These are phyloP conservation scores for Monoplex corrugatus DNA, from an alignment of 2,888 invertebrate species.

Conservation along the genomic window DNA sequence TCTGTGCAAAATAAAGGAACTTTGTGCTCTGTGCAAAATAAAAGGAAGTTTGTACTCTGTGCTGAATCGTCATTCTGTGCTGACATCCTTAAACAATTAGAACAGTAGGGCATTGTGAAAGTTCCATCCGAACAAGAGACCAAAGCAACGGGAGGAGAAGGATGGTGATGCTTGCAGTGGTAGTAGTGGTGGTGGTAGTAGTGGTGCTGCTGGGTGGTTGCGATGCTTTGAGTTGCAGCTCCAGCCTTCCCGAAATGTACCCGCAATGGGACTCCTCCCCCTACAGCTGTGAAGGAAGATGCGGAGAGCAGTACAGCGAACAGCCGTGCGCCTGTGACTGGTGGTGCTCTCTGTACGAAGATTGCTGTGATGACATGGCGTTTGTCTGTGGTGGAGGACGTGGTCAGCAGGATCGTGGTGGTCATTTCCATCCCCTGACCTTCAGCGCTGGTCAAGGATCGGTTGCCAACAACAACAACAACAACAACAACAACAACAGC, in stretches of 20 bases:
- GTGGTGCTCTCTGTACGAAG: not conserved
- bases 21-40: too few relatives aligned
- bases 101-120: too few relatives aligned
- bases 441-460: not conserved
- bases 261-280: not conserved
- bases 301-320: not conserved
- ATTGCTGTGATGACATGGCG: conserved; percentile 21
- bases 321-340: conserved; percentile 26
- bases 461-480: not conserved
- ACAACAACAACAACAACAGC: not conserved
- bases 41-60: too few relatives aligned
- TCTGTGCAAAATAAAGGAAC: too few relatives aligned
- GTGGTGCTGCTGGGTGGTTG: not conserved
- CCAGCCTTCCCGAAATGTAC: not conserved
- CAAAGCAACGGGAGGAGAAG: too few relatives aligned
- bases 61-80: too few relatives aligned
- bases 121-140: too few relatives aligned
- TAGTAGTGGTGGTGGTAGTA: not conserved
- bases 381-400: not conserved
- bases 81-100: too few relatives aligned
- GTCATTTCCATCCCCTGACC: not conserved
- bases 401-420: not conserved
- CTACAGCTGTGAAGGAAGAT: conserved; percentile 15
- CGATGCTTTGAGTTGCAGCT: not conserved
- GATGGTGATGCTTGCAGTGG: not conserved